A percentile compares a stretch with the other conserved stretches of the same genome.
Evolutionary conservation across 1,140 invertebrate species (phyloP).

Genomic region (Caenorhabditis briggsae): DNA sequence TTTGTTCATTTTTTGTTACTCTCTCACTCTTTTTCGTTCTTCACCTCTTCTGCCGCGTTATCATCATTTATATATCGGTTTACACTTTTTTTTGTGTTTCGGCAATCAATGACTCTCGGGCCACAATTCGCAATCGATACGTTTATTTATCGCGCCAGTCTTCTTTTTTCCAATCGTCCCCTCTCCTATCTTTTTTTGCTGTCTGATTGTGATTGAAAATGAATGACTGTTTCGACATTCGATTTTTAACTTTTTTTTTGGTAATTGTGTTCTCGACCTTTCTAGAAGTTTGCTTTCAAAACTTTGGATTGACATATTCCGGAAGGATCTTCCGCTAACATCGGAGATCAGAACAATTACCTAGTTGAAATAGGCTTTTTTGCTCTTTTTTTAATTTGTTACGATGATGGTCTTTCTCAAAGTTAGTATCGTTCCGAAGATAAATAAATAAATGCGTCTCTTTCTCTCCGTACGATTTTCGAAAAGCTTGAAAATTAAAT

Average conservation of each 20-base stretch:
- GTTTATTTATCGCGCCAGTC: constrained; percentile 50
- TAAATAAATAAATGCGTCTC: no score
- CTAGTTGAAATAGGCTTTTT: no score
- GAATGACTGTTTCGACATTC: constrained; percentile 30
- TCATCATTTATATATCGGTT: constrained; percentile 55
- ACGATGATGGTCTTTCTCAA: no score
- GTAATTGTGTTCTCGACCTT: no score
- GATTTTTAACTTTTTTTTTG: neutral
- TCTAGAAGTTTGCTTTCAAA: no score
- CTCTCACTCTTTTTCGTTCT: neutral
- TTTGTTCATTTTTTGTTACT: neutral
- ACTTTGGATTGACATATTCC: no score
- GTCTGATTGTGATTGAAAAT: constrained; percentile 1
- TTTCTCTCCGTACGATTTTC: no score
- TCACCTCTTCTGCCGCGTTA: constrained; percentile 46
- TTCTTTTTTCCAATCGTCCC: constrained; percentile 10
- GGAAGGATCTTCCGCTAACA: no score
- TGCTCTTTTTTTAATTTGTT: no score
- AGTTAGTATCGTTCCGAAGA: no score
- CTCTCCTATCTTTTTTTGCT: neutral
- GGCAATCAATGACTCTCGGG: constrained; percentile 49
- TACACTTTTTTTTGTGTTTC: constrained; percentile 51
- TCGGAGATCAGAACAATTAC: no score
- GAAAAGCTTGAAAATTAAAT: no score
- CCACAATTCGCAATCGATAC: constrained; percentile 52